These are phyloP conservation scores for Eudasyphora cyanicolor DNA, from an alignment of 2,888 invertebrate genomes.

Conservation along the genomic window DNA sequence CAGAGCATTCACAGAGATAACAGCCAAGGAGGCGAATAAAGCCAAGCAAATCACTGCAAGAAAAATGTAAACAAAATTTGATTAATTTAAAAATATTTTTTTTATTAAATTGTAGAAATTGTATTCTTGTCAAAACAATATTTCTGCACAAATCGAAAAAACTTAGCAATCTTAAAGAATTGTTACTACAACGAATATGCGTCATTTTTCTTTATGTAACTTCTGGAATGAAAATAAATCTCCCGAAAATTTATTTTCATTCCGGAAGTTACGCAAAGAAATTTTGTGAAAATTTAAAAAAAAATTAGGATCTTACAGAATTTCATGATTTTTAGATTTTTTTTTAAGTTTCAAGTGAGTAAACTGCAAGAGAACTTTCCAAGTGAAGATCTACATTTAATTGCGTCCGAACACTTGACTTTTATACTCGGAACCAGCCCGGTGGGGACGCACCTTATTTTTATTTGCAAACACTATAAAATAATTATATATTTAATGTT, in stretches of 20 bases:
- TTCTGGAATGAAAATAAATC: no score
- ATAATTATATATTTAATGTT: background rate
- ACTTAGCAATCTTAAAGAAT: no score
- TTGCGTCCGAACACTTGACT: background rate
- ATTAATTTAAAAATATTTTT: no score
- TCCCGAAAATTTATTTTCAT: no score
- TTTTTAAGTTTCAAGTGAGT: no score
- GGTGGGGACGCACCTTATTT: background rate
- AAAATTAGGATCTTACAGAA: conserved; percentile 1
- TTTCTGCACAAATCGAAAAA: no score
- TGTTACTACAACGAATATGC: no score
- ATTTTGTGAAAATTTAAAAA: background rate
- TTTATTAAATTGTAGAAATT: no score
- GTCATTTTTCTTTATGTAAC: no score
- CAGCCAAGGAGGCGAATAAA: conserved; percentile 64
- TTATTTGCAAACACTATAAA: background rate
- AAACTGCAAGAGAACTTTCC: background rate
- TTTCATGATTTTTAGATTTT: background rate
- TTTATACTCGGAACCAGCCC: background rate
- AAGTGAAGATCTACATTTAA: background rate
- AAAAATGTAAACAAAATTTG: background rate
- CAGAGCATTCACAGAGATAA: conserved; percentile 64
- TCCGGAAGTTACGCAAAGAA: no score
- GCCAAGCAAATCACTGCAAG: conserved; percentile 58
- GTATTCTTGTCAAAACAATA: no score